phyloP scores from a whole-genome alignment of 2,888 invertebrate species.

The Pycnomerus fuliginosus region DNA sequence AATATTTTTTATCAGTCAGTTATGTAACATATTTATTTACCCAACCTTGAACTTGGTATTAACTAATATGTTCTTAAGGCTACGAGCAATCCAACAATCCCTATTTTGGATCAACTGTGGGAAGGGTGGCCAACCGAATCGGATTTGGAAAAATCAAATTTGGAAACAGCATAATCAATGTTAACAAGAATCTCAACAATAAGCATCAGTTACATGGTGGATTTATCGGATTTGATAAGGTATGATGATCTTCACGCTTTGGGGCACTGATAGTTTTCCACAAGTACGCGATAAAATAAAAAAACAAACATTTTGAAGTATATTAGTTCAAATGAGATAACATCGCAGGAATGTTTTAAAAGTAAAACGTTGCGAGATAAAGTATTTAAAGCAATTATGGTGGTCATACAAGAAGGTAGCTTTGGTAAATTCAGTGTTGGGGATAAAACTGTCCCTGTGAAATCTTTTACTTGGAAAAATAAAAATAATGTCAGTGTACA shows the following conservation, averaged over 20 bases:
- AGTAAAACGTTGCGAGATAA: neutral
- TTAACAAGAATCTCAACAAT: constrained; percentile 68
- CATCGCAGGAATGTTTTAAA: neutral
- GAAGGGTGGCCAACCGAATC: constrained; percentile 77
- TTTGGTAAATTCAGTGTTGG: too few species aligned
- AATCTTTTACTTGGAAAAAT: constrained; percentile 71
- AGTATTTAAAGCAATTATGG: too few species aligned
- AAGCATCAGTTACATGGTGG: constrained; percentile 78
- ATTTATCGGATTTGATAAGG: constrained; percentile 71
- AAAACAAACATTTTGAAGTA: too few species aligned
- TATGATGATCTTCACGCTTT: constrained; percentile 25
- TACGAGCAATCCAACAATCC: constrained; percentile 64
- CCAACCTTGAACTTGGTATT: too few species aligned
- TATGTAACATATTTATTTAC: too few species aligned
- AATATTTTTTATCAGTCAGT: too few species aligned
- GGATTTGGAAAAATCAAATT: constrained; percentile 66
- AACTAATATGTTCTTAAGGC: constrained; percentile 52
- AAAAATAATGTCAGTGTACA: constrained; percentile 63
- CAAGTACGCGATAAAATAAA: too few species aligned
- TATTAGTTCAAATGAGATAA: too few species aligned
- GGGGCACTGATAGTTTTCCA: too few species aligned
- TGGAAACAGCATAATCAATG: constrained; percentile 62
- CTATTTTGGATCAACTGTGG: constrained; percentile 80
- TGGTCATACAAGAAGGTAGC: too few species aligned
- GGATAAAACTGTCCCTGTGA: too few species aligned